These are phyloP conservation scores for Rotaria sp. DNA, from an alignment of 2,888 invertebrate species.

Conservation along the genomic window DNA sequence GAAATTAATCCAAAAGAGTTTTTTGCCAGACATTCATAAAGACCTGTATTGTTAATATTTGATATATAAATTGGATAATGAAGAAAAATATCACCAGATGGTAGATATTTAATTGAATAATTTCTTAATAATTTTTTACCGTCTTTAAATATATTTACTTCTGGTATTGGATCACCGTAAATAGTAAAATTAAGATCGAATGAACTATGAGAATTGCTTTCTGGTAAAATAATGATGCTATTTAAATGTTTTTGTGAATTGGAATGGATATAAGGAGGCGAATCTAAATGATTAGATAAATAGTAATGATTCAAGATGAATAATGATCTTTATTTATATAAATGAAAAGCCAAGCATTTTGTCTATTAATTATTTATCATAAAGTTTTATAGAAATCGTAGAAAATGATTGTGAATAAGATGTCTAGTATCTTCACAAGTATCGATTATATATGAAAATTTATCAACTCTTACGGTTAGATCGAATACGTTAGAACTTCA, in stretches of 20 bases:
- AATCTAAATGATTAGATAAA: background rate
- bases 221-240: background rate
- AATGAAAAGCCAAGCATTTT: no score
- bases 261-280: background rate
- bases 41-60: background rate
- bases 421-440: no score
- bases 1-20: background rate
- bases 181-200: background rate
- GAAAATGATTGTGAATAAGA: no score
- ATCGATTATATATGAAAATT: no score
- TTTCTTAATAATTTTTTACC: background rate
- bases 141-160: background rate
- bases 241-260: background rate
- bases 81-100: background rate
- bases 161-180: conserved; percentile 6
- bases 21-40: background rate
- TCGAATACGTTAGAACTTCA: no score
- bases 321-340: no score
- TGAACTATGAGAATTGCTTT: background rate
- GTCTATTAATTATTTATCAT: no score
- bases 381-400: no score
- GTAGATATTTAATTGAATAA: background rate
- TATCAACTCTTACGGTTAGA: no score
- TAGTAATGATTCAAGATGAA: background rate
- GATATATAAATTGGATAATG: background rate